A percentile compares a stretch with the other conserved stretches of the same genome.
Evolutionary conservation across 1,140 invertebrate species (phyloP).

Genomic region (Orussus abietinus): DNA sequence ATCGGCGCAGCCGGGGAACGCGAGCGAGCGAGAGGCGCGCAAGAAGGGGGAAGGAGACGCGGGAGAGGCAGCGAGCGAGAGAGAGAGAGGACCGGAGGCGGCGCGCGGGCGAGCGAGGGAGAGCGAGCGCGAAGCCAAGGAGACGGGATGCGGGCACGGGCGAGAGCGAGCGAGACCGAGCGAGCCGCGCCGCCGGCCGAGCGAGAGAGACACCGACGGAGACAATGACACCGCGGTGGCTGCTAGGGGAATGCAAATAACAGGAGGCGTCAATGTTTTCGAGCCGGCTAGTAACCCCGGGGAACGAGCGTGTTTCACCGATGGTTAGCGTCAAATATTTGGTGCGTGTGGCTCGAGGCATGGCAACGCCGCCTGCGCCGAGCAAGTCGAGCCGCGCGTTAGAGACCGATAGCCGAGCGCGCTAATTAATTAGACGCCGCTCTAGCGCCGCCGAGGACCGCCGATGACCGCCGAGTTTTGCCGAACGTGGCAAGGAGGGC

Average conservation of each 20-base stretch:
- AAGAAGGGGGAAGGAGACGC: background rate
- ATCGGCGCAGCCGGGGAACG: conserved; percentile 28
- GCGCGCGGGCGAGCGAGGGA: conserved; percentile 2
- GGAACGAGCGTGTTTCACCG: conserved; percentile 45
- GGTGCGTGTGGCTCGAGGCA: conserved; percentile 48
- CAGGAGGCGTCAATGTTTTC: conserved; percentile 51
- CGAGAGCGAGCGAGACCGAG: conserved; percentile 8
- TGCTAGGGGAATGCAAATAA: conserved; percentile 52
- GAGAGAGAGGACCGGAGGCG: conserved; percentile 9
- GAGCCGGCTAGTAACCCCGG: conserved; percentile 46
- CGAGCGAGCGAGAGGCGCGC: conserved; percentile 11
- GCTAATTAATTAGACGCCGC: too few species aligned
- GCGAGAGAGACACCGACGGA: conserved; percentile 24
- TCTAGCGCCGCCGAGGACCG: too few species aligned
- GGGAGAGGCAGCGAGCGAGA: conserved; percentile 6
- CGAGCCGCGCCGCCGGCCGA: conserved; percentile 9
- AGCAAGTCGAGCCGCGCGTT: conserved; percentile 17
- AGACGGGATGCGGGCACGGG: conserved; percentile 8
- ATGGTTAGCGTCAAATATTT: conserved; percentile 55
- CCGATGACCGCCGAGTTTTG: too few species aligned
- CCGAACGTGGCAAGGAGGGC: too few species aligned
- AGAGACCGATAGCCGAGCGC: conserved; percentile 12
- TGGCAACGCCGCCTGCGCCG: conserved; percentile 44
- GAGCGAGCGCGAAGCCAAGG: conserved; percentile 9
- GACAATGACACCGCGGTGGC: conserved; percentile 42